Evolutionary conservation across 2,888 invertebrate genomes (phyloP).

Genomic region (Rotaria macrura): DNA sequence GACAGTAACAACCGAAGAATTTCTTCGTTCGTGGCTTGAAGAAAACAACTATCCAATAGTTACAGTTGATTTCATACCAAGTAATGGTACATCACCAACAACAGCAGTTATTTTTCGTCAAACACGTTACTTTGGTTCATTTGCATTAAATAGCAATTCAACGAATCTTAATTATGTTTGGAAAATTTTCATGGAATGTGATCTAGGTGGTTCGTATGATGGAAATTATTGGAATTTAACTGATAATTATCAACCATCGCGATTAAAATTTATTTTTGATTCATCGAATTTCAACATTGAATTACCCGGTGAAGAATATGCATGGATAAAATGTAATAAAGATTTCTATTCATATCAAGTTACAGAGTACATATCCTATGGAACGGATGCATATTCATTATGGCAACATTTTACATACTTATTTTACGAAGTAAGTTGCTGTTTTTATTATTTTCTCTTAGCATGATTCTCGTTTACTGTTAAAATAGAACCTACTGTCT

Average conservation of each 20-base stretch:
- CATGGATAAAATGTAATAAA: slow-evolving; percentile 33
- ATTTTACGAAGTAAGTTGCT: not conserved
- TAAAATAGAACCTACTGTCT: not conserved
- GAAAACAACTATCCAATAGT: slow-evolving; percentile 30
- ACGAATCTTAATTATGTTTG: slow-evolving; percentile 17
- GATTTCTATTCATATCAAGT: slow-evolving; percentile 30
- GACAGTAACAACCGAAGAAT: slow-evolving; percentile 13
- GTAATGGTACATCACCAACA: not conserved
- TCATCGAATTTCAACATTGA: not conserved
- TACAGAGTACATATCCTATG: slow-evolving; percentile 6
- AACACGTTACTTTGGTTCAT: not conserved
- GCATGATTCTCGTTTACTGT: not conserved
- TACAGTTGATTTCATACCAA: not conserved
- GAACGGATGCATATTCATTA: not conserved
- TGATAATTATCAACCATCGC: not conserved
- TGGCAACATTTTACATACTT: not conserved
- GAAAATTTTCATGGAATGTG: slow-evolving; percentile 27
- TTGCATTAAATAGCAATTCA: not conserved
- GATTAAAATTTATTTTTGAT: not conserved
- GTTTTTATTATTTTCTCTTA: too few relatives aligned
- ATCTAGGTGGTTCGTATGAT: slow-evolving; percentile 10
- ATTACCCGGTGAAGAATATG: not conserved
- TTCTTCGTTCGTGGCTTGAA: slow-evolving; percentile 24
- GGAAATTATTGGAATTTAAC: not conserved
- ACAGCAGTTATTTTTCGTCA: not conserved